Base-by-base conservation (phyloP, 2,888 invertebrate genomes). In the Sisyra terminalis region DNA sequence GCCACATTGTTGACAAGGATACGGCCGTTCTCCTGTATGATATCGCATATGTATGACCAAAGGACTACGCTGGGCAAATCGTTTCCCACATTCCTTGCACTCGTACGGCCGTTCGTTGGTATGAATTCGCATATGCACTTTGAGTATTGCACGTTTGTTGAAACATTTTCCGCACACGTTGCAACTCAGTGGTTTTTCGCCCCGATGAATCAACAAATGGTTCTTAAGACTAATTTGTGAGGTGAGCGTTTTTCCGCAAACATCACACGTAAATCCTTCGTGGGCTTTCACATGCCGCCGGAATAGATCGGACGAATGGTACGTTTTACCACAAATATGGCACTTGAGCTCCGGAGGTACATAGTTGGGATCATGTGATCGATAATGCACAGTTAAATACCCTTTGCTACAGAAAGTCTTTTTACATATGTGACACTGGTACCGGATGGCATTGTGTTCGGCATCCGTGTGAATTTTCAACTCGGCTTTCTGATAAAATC, bases 41-140 rank as follows among this genome's bases (percentile, higher is more conserved):
- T 44, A 38, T 9, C 49, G 35, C 44, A 46, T 40, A 47, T 68
- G 68, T 42, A 66, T 64, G 8, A 65, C 65, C 10, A 67, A 52
- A 1, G 65, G 63, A n/a, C 64, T 63, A 14, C 63, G 55, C 50
- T 67, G 67, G 1, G 66, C 63, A 50, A 67, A 67, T 3, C 62
- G 57, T 47, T 64, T 66, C 2, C 59, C 59, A 42, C 67, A 67
- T 41, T 60, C 57, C 39, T 64, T 61, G 48, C 67, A 67, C 42
- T 60, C 61, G 52, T 64, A 67, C 1, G 67, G 67, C 38, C 65
- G 66, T 44, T 66, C 66, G 0, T 67, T 67, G 1, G 65, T 66
- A 45, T 69, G 68, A 5, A 62, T 60, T 8, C 66, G 52, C 41
- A 61, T 52, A 48, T 69, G 69, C 51, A 63, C 59, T 7, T 60